A percentile compares a stretch with the other conserved stretches of the same genome.
Evolutionary conservation across 2,113 vertebrate genomes (phyloP).

Genomic region (Podarcis raffonei): DNA sequence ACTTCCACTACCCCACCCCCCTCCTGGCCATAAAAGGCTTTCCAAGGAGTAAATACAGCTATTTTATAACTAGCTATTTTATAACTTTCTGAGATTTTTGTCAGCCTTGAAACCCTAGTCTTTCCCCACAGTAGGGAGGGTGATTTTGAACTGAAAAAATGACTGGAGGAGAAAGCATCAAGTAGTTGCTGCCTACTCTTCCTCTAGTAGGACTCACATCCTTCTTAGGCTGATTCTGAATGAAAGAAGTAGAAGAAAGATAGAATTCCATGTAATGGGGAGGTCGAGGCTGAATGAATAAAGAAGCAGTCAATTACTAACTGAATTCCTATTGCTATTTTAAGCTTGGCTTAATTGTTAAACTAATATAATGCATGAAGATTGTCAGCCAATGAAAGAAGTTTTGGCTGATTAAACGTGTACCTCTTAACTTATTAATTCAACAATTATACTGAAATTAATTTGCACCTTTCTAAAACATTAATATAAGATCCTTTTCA

Average conservation of each 20-base stretch:
- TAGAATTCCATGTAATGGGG: background rate
- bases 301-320: background rate
- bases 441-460: background rate
- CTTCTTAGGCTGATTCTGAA: background rate
- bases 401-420: background rate
- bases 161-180: background rate
- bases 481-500: background rate
- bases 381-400: background rate
- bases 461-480: background rate
- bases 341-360: background rate
- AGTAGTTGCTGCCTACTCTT: no score
- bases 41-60: no score
- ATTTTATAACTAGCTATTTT: no score
- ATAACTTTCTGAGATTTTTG: no score
- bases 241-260: background rate
- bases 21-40: no score
- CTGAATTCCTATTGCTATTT: background rate
- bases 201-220: background rate
- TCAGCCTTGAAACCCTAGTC: no score
- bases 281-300: background rate
- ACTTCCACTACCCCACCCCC: no score
- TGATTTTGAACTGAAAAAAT: background rate
- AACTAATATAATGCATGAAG: background rate
- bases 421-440: conserved; percentile 7
- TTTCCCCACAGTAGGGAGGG: no score